Evolutionary conservation across 2,888 invertebrate species (phyloP), one percentile per base, ranked within the genome.

Genomic region (Chydorus sphaericus): DNA sequence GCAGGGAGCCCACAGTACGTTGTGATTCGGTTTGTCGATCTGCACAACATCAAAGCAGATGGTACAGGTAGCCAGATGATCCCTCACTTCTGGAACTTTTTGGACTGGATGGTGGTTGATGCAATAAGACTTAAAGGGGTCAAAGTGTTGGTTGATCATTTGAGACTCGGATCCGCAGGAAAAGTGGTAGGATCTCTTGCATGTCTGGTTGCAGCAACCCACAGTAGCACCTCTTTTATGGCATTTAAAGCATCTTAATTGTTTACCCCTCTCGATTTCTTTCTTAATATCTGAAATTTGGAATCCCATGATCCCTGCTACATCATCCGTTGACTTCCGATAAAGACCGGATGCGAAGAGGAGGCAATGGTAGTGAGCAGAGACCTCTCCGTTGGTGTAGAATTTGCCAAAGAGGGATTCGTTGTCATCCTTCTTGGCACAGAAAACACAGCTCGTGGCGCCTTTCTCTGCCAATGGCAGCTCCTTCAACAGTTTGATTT

Each of bases 281-380:
- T 71, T 73, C 11, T 71, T 61, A 23, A 90, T 86, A 65, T 90
- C 88, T 0, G 67, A 63, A 1, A 75, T 70, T 33, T 83, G 65
- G 66, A 90, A 90, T 0, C 87, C 85, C 59, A 82, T 71, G 30
- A 89, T 77, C 0, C 85, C 86, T 55, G 83, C 77, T 3, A 76
- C 68, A 59, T 83, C 83, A 6, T 67, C 66, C 0, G 82, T 85
- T 60, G 75, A 78, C 64, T 86, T 86, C 48, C 75, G 67, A 63
- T 86, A 70, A 57, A 79, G 80, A 5, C 82, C 80, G 0, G 85
- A 81, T 39, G 85, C 68, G 10, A 87, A 70, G 72, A 83, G 73
- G 66, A 86, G 87, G 68, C 80, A 85, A 63, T 84, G 82, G 66
- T 87, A 86, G 2, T 81, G 80, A 37, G 76, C 70, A 29, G 83